A percentile compares a stretch with the other conserved stretches of the same genome.
Conservation (phyloP, 2,113 vertebrate species). For the Zosterops japonicus region DNA sequence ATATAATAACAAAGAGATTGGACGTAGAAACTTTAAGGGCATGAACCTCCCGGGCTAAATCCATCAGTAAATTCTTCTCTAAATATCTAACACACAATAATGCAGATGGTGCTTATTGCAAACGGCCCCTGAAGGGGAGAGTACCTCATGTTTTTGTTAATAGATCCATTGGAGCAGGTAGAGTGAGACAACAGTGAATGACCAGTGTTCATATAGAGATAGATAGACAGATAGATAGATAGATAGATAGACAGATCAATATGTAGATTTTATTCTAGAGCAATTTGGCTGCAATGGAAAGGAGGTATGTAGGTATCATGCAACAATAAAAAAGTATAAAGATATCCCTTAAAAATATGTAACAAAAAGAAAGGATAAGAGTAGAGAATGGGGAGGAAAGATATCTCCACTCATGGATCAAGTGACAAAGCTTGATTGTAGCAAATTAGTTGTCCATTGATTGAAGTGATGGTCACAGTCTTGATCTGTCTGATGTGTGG, state of each 20-base stretch:
- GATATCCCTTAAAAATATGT: background rate
- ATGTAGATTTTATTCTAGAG: background rate
- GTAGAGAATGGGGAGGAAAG: background rate
- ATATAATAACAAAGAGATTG: background rate
- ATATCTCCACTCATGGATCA: background rate
- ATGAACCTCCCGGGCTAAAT: background rate
- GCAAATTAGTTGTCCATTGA: background rate
- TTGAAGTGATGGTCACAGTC: fast-evolving
- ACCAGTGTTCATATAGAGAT: background rate
- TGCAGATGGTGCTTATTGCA: background rate
- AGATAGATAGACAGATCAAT: too few species aligned
- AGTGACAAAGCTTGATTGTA: background rate
- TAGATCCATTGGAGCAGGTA: background rate
- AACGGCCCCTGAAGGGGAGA: background rate
- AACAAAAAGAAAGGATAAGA: background rate
- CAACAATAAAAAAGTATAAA: background rate
- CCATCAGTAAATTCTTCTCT: background rate
- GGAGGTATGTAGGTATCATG: too few species aligned
- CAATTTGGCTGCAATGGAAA: background rate
- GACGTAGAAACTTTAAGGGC: background rate
- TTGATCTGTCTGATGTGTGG: background rate
- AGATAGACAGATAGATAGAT: background rate
- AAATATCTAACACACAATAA: background rate
- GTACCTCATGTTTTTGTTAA: background rate
- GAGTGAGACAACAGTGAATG: background rate